Conservation (phyloP, 2,113 vertebrate genomes). For the Campylomormyrus tamandua region DNA sequence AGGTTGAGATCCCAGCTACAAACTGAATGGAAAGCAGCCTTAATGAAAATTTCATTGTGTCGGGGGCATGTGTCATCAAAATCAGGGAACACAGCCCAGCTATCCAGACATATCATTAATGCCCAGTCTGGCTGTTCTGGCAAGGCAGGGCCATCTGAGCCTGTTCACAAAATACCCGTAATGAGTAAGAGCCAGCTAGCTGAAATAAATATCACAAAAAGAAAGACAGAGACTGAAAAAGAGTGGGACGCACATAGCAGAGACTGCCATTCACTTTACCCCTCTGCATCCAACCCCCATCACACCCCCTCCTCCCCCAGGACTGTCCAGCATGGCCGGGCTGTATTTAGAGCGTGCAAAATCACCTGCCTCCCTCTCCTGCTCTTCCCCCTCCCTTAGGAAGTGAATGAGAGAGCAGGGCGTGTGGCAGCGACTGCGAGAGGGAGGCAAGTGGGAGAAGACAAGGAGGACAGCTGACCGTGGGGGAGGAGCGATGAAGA, state of each 20-base stretch:
- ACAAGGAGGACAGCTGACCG: neutral
- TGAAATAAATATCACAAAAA: neutral
- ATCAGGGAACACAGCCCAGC: neutral
- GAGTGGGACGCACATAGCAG: neutral
- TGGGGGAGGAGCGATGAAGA: slow-evolving; percentile 1
- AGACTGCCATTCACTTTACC: neutral
- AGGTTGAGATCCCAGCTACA: slow-evolving; percentile 20
- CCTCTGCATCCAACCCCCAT: neutral
- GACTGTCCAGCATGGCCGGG: slow-evolving; percentile 49
- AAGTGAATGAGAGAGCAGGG: neutral
- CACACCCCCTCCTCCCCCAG: slow-evolving; percentile 32
- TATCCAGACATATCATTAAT: neutral
- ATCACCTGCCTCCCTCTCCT: slow-evolving; percentile 56
- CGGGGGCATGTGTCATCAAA: neutral
- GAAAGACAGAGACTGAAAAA: neutral
- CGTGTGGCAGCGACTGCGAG: slow-evolving; percentile 22
- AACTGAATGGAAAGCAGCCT: neutral
- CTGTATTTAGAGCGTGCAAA: slow-evolving; percentile 68
- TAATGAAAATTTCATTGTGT: neutral
- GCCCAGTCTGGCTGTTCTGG: neutral
- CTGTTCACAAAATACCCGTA: neutral
- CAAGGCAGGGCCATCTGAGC: neutral
- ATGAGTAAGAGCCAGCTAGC: neutral
- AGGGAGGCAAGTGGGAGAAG: slow-evolving; percentile 16
- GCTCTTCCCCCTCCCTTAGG: slow-evolving; percentile 14